phyloP scores from a whole-genome alignment of 2,888 invertebrate species.

The Alviniconcha strummeri region DNA sequence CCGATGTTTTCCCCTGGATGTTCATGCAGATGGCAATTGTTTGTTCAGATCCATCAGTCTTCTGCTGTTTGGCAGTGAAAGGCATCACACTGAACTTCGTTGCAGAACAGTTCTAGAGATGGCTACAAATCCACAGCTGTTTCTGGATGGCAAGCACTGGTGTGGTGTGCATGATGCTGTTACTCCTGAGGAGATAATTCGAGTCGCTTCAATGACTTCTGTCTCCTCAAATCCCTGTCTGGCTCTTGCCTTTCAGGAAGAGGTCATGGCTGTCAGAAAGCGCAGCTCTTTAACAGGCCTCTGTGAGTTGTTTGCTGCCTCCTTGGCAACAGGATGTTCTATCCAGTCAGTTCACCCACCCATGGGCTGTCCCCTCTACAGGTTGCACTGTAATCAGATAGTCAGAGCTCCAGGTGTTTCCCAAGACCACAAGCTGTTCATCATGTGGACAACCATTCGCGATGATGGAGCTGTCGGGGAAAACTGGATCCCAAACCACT shows the following conservation, averaged over 20 bases:
- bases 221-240: background rate
- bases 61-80: background rate
- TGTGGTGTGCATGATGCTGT: background rate
- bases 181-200: background rate
- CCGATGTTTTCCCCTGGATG: background rate
- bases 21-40: background rate
- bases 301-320: background rate
- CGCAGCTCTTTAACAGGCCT: background rate
- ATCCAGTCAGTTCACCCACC: background rate
- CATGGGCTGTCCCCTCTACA: background rate
- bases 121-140: background rate
- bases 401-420: background rate
- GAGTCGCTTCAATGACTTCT: background rate
- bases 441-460: background rate
- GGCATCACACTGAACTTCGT: background rate
- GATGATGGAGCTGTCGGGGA: background rate
- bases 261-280: background rate
- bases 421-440: background rate
- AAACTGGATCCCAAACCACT: background rate
- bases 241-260: background rate
- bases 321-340: background rate
- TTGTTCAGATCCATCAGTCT: background rate
- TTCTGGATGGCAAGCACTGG: background rate
- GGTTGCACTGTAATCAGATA: background rate
- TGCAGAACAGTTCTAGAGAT: background rate